A percentile compares a stretch with the other conserved stretches of the same genome.
These are phyloP conservation scores for Crossocerus cetratus DNA, from an alignment of 2,888 invertebrate genomes.

Conservation along the genomic window DNA sequence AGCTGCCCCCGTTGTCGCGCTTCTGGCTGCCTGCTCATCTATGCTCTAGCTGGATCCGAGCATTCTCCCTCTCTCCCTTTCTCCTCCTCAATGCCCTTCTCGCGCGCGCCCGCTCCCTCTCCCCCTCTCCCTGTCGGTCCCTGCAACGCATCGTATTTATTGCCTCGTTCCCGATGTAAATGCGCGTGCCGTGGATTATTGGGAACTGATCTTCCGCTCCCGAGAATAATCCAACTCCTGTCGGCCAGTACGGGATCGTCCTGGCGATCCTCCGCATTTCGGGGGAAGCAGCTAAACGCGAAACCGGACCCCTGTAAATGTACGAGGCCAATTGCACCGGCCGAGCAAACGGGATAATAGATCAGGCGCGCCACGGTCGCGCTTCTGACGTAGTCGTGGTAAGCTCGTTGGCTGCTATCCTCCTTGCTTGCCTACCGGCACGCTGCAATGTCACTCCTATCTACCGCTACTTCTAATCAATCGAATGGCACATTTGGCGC, in stretches of 20 bases:
- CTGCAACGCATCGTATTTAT: slow-evolving; percentile 65
- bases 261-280: slow-evolving; percentile 37
- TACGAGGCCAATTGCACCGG: slow-evolving; percentile 41
- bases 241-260: slow-evolving; percentile 28
- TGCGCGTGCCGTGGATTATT: slow-evolving; percentile 69
- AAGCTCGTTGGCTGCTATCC: slow-evolving; percentile 13
- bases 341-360: slow-evolving; percentile 36
- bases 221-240: slow-evolving; percentile 58
- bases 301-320: slow-evolving; percentile 34
- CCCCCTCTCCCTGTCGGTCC: slow-evolving; percentile 7
- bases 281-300: slow-evolving; percentile 30
- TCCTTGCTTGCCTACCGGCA: background rate
- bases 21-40: slow-evolving; percentile 19
- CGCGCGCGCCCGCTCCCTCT: slow-evolving; percentile 4
- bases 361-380: slow-evolving; percentile 40
- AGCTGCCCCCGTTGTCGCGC: slow-evolving; percentile 52
- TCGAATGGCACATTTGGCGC: slow-evolving; percentile 1
- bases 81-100: background rate
- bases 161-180: slow-evolving; percentile 68
- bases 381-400: slow-evolving; percentile 31
- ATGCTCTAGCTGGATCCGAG: slow-evolving; percentile 1
- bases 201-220: slow-evolving; percentile 65
- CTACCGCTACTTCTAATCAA: slow-evolving; percentile 3
- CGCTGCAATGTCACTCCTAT: background rate
- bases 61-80: background rate